phyloP scores from a whole-genome alignment of 2,888 invertebrate genomes.

The Morpho helenor region DNA sequence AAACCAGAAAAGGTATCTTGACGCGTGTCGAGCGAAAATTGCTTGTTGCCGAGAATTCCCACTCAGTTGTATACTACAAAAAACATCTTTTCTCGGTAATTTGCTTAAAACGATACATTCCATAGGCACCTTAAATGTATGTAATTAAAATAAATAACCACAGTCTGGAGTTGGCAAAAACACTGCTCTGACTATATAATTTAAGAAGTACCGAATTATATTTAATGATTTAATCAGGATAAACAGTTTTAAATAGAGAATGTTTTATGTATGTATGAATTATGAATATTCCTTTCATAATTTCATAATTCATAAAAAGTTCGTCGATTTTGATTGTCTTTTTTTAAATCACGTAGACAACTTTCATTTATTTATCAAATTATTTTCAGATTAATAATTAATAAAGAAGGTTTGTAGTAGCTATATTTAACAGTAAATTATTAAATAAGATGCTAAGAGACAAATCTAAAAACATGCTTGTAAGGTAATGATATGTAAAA shows the following conservation, averaged over 20 bases:
- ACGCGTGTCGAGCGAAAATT: conserved; percentile 20
- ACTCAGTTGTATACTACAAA: background rate
- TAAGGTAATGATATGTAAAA: background rate
- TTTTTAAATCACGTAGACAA: too few relatives aligned
- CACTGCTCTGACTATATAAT: conserved; percentile 1
- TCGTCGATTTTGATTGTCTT: too few relatives aligned
- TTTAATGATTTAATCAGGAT: conserved; percentile 14
- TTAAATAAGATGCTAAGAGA: background rate
- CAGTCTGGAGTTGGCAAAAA: background rate
- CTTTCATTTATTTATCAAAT: too few relatives aligned
- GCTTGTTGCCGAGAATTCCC: conserved; percentile 15
- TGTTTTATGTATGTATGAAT: background rate
- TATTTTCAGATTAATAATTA: too few relatives aligned
- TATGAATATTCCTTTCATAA: background rate
- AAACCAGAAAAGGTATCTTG: conserved; percentile 19
- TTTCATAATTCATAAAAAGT: too few relatives aligned
- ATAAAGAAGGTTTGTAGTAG: background rate
- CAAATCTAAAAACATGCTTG: background rate
- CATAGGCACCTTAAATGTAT: conserved; percentile 13
- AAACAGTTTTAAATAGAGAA: conserved; percentile 6
- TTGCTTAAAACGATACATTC: conserved; percentile 12
- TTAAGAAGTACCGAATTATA: conserved; percentile 8
- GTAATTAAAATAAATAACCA: conserved; percentile 14
- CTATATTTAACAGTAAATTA: background rate
- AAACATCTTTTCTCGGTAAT: conserved; percentile 11